A percentile compares a stretch with the other conserved stretches of the same genome.
These are phyloP conservation scores for Zeugodacus cucurbitae DNA, from an alignment of 1,140 invertebrate genomes.

Conservation along the genomic window DNA sequence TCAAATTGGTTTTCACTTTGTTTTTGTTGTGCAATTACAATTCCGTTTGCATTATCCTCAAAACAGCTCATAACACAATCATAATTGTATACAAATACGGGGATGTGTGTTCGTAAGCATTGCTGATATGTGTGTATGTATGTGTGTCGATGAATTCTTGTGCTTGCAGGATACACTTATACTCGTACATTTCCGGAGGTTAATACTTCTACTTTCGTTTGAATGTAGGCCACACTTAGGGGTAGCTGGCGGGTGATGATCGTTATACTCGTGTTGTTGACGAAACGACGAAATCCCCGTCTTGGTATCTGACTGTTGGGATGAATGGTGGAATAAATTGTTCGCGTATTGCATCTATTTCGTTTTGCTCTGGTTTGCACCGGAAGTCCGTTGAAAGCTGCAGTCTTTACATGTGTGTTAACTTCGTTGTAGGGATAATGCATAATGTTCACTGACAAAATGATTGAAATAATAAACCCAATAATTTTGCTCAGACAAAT, in stretches of 20 bases:
- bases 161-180: neutral
- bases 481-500: too few species aligned
- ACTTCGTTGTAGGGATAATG: neutral
- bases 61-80: constrained; percentile 28
- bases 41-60: constrained; percentile 37
- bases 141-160: neutral
- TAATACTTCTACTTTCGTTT: constrained; percentile 36
- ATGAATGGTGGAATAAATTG: neutral
- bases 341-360: neutral
- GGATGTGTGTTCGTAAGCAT: neutral
- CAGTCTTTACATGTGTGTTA: neutral
- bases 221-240: constrained; percentile 8
- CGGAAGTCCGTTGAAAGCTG: constrained; percentile 33
- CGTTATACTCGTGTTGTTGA: neutral
- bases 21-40: constrained; percentile 41
- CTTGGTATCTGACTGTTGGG: neutral
- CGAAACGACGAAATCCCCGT: neutral
- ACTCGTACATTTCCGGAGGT: constrained; percentile 26
- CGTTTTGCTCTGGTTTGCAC: neutral
- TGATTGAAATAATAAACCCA: too few species aligned
- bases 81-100: constrained; percentile 6
- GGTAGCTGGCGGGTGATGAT: constrained; percentile 6
- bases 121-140: neutral
- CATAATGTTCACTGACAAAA: too few species aligned
- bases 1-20: neutral